Percentiles rank a stretch among this genome's conserved stretches.
These are phyloP conservation scores for Trichogramma dendrolimi DNA, from an alignment of 2,888 invertebrate genomes.

Conservation along the genomic window DNA sequence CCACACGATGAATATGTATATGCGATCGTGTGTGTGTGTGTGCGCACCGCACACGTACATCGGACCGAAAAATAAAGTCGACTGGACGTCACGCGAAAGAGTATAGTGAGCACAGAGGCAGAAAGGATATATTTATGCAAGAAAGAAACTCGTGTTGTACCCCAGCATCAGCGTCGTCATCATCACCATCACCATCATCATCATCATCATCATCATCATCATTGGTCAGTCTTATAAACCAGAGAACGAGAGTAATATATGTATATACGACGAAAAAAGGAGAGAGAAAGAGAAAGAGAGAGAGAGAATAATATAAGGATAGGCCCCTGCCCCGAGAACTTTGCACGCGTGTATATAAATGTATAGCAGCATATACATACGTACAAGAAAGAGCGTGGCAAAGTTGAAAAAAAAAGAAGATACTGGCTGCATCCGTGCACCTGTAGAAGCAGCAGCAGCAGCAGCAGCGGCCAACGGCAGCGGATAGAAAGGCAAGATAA, in stretches of 20 bases:
- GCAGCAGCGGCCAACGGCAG: constrained; percentile 31
- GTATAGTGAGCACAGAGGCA: neutral
- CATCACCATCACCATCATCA: no score
- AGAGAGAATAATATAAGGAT: neutral
- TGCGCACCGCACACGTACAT: no score
- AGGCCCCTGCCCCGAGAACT: no score
- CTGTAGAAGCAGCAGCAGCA: neutral
- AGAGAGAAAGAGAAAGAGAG: neutral
- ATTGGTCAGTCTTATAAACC: no score
- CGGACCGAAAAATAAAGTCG: no score
- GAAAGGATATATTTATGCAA: constrained; percentile 3
- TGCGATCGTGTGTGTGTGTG: no score
- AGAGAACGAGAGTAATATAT: neutral
- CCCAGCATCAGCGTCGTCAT: no score
- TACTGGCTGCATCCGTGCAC: neutral
- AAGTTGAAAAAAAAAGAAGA: neutral
- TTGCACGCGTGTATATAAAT: no score
- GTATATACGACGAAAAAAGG: constrained; percentile 3
- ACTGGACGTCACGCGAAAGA: no score
- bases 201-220: no score
- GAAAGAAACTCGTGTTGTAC: neutral
- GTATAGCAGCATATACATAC: no score
- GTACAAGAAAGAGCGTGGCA: neutral
- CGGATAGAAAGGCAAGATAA: constrained; percentile 35
- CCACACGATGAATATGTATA: no score